Percentiles rank a stretch among this genome's conserved stretches.
These are phyloP conservation scores for Dioctria rufipes DNA, from an alignment of 2,888 invertebrate genomes.

Conservation along the genomic window DNA sequence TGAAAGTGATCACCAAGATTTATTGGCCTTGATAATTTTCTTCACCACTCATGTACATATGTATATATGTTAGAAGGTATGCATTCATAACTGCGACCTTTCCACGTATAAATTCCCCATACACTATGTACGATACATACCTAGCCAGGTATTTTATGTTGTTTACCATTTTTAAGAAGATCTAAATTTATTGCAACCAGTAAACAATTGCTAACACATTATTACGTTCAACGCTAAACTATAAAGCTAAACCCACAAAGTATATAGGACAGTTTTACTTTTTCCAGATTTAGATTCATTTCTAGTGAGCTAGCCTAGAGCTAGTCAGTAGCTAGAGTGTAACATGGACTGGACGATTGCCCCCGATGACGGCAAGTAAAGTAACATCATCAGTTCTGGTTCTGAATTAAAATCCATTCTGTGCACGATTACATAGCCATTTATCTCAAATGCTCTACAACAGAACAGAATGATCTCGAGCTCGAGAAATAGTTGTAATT, in stretches of 20 bases:
- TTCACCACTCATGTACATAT: constrained; percentile 1
- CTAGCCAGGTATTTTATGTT: background rate
- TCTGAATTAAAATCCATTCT: constrained; percentile 15
- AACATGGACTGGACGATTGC: background rate
- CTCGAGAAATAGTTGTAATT: constrained; percentile 49
- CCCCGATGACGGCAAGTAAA: background rate
- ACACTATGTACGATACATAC: background rate
- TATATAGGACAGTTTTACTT: constrained; percentile 41
- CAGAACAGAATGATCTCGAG: constrained; percentile 40
- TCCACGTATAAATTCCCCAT: constrained; percentile 7
- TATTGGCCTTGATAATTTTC: constrained; percentile 46
- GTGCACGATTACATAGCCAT: constrained; percentile 34
- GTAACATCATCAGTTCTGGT: background rate
- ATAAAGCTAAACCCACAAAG: constrained; percentile 14
- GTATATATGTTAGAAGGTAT: background rate
- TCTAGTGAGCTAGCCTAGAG: background rate
- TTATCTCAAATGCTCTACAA: constrained; percentile 41
- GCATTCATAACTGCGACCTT: constrained; percentile 30
- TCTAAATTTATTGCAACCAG: constrained; percentile 41
- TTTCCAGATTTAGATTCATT: constrained; percentile 23
- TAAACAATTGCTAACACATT: constrained; percentile 32
- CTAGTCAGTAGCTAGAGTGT: background rate
- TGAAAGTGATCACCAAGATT: constrained; percentile 42
- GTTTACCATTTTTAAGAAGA: constrained; percentile 10
- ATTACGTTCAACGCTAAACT: background rate